Evolutionary conservation across 2,113 vertebrate species (phyloP), one percentile per base, ranked within the genome.

Genomic region (Boleophthalmus pectinirostris): DNA sequence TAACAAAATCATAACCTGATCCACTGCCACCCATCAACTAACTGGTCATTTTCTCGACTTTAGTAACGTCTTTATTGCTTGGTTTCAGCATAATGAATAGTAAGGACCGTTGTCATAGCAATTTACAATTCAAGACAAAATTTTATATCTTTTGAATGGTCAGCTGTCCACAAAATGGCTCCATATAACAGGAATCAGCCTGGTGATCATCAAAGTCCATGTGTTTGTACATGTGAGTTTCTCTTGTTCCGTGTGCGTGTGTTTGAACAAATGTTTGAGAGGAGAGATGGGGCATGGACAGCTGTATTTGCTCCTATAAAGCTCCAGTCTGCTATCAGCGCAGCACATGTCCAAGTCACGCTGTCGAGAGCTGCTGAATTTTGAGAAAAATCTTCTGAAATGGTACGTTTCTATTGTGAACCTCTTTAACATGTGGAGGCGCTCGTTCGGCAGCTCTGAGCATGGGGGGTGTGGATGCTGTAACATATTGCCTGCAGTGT

Each of bases 261-360:
- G 77, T 84, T 79, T 85, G 78, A 87, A 82, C 84, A 86, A 86
- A 83, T 82, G 84, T 80, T 78, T 89, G 80, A 80, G 79, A 71
- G 68, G 54, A 73, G 74, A 80, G 86, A 77, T 71, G 73, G 81
- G 87, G 80, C 82, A 81, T 38, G 66, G 78, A 80, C 83, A 82
- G 83, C 85, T 88, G 88, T 87, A 81, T 90, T 88, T 89, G 79
- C 78, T 81, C 73, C 79, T 75, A 77, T 82, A 79, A 87, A 24
- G 61, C 67, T 20, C 67, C 85, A 83, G 87, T 87, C 82, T 87
- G 83, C 74, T 79, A 74, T 77, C 75, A 77, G 71, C 83, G 87
- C 70, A 85, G 80, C 80, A 79, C 79, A 78, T 77, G 80, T 80
- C 74, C 74, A 81, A 87, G 74, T 83, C 85, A 83, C 69, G 61